Percentiles rank a stretch among this genome's conserved stretches.
phyloP scores from a whole-genome alignment of 2,888 invertebrate genomes.

The Torymus aiolomorphi region DNA sequence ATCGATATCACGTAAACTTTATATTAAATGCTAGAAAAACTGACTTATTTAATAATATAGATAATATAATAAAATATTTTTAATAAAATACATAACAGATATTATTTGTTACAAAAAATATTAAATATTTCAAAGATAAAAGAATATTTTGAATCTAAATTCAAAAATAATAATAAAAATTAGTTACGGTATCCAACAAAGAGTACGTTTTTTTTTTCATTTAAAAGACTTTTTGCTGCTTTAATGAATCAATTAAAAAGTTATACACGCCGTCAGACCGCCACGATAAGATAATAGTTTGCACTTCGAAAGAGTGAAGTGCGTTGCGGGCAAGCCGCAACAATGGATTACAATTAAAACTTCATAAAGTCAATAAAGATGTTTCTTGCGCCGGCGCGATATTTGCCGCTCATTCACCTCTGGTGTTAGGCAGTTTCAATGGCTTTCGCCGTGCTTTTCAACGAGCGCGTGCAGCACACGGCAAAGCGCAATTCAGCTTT shows the following conservation, averaged over 20 bases:
- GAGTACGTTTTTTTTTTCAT: no score
- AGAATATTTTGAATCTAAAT: no score
- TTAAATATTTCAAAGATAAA: no score
- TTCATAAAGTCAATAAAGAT: constrained; percentile 33
- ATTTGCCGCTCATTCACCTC: constrained; percentile 22
- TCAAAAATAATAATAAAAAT: no score
- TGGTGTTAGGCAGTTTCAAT: constrained; percentile 23
- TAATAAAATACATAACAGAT: no score
- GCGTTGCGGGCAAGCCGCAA: constrained; percentile 7
- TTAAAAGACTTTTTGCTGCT: no score
- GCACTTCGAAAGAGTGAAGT: neutral
- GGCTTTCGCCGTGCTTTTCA: constrained; percentile 21
- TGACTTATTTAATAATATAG: no score
- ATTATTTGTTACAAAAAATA: no score
- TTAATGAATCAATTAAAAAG: constrained; percentile 6
- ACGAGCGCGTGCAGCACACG: neutral
- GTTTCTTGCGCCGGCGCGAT: neutral
- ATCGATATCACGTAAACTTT: no score
- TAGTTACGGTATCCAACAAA: no score
- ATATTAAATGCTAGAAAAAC: no score
- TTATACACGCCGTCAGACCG: neutral
- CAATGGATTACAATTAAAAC: constrained; percentile 30
- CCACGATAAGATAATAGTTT: constrained; percentile 11
- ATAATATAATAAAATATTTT: no score
- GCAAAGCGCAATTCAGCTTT: constrained; percentile 32